Base-by-base conservation (phyloP, 2,888 invertebrate species). In the Leptopilina syphax region DNA sequence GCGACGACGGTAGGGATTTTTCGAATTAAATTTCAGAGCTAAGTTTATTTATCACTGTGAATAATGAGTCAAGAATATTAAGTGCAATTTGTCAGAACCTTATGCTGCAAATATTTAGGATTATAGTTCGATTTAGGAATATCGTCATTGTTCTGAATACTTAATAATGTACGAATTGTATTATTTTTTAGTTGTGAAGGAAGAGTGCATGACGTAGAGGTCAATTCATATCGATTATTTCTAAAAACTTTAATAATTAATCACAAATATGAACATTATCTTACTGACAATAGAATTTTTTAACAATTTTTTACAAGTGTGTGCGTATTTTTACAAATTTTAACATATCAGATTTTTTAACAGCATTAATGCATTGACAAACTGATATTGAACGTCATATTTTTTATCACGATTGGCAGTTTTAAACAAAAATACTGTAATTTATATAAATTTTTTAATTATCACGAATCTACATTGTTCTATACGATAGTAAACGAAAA, bases 51-150 rank as follows among this genome's bases (percentile, higher is more conserved):
- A 73, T 57, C 73, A 73, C 57, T 57, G 73, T 73, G 73, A 80
- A 83, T 88, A 87, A 86, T 85, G 85, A 87, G 85, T 87, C 81
- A 86, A 87, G 84, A 76, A 82, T 83, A 82, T 84, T 85, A 85
- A 80, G 84, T 87, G 85, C 86, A 87, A 86, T 86, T 82, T 85
- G 83, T 86, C 80, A 81, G 83, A 82, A 85, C 78, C 83, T 83
- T 81, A 78, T 80, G 82, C 81, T 85, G 81, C 83, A 84, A 83
- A 85, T 83, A 83, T 77, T 44, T 84, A 85, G 81, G 80, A 80
- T 80, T 78, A 83, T 57, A 57, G 57, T 57, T 73, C 57, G 34
- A 34, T 73, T 73, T 57, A 34, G 27, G 54, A 73, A 57, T 34
- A 57, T 57, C 57, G 73, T 34, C 24, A 73, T 73, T 54, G 27